Evolutionary conservation across 2,797 vertebrate species (phyloP).

Genomic region (Anguilla megastoma): DNA sequence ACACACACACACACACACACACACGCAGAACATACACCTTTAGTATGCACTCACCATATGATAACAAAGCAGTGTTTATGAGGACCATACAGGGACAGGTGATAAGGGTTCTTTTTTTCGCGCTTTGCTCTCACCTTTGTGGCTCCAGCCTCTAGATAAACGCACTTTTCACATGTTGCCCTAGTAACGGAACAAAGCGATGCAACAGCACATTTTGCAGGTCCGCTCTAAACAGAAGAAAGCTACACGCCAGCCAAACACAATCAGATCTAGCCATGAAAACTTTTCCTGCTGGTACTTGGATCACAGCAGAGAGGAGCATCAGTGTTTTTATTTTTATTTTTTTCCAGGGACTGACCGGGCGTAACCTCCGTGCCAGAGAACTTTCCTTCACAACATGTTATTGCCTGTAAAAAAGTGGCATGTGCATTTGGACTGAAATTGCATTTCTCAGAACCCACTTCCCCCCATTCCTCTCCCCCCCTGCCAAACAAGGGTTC

Average conservation of each 20-base stretch:
- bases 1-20: conserved; percentile 40
- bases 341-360: conserved; percentile 19
- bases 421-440: conserved; percentile 26
- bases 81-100: not conserved
- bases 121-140: not conserved
- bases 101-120: not conserved
- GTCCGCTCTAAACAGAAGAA: not conserved
- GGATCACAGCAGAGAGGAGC: conserved; percentile 21
- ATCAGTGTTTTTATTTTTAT: conserved; percentile 14
- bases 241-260: not conserved
- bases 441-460: conserved; percentile 6
- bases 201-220: not conserved
- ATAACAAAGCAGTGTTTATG: not conserved
- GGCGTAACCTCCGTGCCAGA: conserved; percentile 40
- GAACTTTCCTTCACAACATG: conserved; percentile 41
- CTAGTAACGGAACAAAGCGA: not conserved
- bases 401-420: conserved; percentile 31
- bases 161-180: not conserved
- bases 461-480: not conserved
- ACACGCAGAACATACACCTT: conserved; percentile 32
- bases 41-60: not conserved
- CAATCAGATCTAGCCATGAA: not conserved
- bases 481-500: not conserved
- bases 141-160: not conserved
- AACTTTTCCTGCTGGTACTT: not conserved